Conservation (phyloP, 2,797 vertebrate genomes). For the Eulemur rubriventer region DNA sequence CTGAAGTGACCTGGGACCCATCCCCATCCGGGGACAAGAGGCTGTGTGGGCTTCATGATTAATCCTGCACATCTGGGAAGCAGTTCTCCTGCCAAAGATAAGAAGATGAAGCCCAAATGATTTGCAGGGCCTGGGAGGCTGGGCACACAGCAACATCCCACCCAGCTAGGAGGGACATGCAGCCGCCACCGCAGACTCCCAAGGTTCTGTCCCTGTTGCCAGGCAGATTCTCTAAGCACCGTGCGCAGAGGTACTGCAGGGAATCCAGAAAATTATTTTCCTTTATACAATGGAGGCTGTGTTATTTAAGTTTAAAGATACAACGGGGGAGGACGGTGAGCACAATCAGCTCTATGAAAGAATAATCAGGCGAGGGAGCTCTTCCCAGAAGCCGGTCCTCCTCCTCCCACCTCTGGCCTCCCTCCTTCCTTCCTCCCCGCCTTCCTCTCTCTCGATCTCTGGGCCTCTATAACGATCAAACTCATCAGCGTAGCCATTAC, state of each 20-base stretch:
- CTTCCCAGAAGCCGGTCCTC: not conserved
- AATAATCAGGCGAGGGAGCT: not conserved
- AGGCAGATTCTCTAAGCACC: not conserved
- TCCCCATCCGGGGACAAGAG: rapidly evolving
- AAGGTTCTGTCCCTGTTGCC: not conserved
- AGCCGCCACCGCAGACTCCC: not conserved
- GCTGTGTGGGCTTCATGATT: not conserved
- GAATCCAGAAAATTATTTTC: not conserved
- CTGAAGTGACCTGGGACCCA: not conserved
- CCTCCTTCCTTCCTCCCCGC: not conserved
- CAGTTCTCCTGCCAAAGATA: not conserved
- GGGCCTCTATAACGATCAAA: not conserved
- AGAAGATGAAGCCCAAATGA: not conserved
- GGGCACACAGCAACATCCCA: not conserved
- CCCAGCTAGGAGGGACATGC: rapidly evolving
- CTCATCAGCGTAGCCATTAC: not conserved
- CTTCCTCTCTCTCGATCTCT: not conserved
- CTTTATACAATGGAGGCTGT: not conserved
- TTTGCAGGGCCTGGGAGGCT: not conserved
- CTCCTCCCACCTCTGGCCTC: rapidly evolving
- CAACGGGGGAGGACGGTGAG: not conserved
- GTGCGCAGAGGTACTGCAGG: not conserved
- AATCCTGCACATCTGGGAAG: not conserved
- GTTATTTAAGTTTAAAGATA: not conserved
- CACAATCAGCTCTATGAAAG: not conserved